Evolutionary conservation across 2,888 invertebrate genomes (phyloP).

Genomic region (Drosophila meridionalis): DNA sequence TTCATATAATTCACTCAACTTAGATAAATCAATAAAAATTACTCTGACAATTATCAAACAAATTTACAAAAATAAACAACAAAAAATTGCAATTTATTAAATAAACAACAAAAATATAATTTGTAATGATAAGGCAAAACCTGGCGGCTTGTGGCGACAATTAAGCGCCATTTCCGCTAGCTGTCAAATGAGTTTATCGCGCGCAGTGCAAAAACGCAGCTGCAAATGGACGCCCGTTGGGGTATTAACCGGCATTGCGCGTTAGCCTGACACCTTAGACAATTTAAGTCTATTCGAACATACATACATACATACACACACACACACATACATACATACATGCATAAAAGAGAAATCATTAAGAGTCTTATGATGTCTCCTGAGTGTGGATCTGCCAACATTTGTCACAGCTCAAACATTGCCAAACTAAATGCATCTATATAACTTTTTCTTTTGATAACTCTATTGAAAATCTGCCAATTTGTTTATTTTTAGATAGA

Average conservation of each 20-base stretch:
- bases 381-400: background rate
- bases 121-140: slow-evolving; percentile 20
- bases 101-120: slow-evolving; percentile 8
- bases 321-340: background rate
- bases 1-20: background rate
- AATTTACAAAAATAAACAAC: background rate
- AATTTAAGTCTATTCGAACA: background rate
- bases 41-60: slow-evolving; percentile 12
- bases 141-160: slow-evolving; percentile 45
- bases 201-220: slow-evolving; percentile 17
- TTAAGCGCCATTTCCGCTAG: slow-evolving; percentile 65
- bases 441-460: background rate
- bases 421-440: background rate
- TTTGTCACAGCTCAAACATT: background rate
- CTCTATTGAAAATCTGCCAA: background rate
- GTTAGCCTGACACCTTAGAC: background rate
- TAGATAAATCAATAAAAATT: background rate
- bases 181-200: slow-evolving; percentile 48
- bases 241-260: background rate
- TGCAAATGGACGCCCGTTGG: background rate
- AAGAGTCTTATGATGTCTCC: background rate
- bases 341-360: background rate
- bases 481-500: too few relatives aligned
- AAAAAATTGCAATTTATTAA: slow-evolving; percentile 2
- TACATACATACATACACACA: background rate